Conservation (phyloP, 2,797 vertebrate genomes). For the Xenops minutus region DNA sequence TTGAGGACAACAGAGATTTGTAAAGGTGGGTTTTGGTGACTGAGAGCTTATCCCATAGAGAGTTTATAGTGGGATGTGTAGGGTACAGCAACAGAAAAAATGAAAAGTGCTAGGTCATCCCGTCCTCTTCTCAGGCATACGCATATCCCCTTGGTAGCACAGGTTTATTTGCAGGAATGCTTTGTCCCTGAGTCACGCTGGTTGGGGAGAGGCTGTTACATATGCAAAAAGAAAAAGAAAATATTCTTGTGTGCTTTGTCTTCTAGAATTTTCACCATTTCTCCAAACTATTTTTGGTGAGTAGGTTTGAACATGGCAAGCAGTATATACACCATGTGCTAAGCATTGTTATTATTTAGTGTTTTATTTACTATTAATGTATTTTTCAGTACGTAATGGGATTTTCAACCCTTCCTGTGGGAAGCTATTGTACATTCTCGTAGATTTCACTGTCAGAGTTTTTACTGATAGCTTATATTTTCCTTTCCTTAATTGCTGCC, state of each 20-base stretch:
- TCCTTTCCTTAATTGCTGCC: conserved; percentile 50
- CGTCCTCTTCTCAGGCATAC: conserved; percentile 38
- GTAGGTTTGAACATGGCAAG: not conserved
- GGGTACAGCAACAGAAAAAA: not conserved
- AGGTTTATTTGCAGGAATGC: conserved; percentile 46
- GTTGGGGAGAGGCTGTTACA: conserved; percentile 39
- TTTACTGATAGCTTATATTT: conserved; percentile 58
- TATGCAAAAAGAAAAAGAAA: conserved; percentile 38
- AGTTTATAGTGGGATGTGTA: not conserved
- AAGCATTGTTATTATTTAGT: conserved; percentile 3
- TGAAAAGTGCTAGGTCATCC: conserved; percentile 53
- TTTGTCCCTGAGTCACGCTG: conserved; percentile 57
- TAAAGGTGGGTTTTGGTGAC: not conserved
- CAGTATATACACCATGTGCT: not conserved
- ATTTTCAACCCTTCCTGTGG: conserved; percentile 33
- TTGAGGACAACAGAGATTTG: not conserved
- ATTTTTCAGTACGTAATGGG: conserved; percentile 22
- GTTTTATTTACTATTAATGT: conserved; percentile 28
- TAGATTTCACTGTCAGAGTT: conserved; percentile 29
- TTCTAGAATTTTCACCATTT: conserved; percentile 24
- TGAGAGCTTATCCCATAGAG: not conserved
- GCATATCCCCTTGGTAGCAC: conserved; percentile 13
- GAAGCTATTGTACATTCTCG: conserved; percentile 23
- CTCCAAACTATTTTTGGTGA: not conserved
- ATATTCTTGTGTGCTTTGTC: conserved; percentile 10